phyloP scores from a whole-genome alignment of 2,113 vertebrate species.

The Vulpes vulpes region DNA sequence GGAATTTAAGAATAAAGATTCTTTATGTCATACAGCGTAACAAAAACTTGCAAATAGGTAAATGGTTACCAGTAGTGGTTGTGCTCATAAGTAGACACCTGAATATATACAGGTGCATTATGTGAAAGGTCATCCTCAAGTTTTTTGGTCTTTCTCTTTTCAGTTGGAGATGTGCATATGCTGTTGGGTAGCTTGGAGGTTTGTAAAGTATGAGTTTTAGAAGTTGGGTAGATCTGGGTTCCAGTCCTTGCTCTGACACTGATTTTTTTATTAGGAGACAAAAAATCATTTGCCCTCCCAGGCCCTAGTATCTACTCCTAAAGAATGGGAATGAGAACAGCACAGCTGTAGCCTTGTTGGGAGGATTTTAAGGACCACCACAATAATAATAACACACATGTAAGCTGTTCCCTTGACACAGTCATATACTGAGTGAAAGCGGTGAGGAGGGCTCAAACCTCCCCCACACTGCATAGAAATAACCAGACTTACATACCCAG shows the following conservation, averaged over 20 bases:
- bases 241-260: not conserved
- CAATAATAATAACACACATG: not conserved
- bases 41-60: not conserved
- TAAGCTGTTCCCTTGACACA: not conserved
- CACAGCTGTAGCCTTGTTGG: not conserved
- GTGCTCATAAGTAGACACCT: not conserved
- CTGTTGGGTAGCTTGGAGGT: not conserved
- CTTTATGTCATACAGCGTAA: not conserved
- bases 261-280: not conserved
- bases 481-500: not conserved
- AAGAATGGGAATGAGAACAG: not conserved
- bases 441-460: not conserved
- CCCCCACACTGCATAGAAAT: not conserved
- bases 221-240: not conserved
- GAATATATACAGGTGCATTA: not conserved
- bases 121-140: not conserved
- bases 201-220: not conserved
- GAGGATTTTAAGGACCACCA: not conserved
- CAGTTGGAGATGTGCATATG: not conserved
- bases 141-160: not conserved
- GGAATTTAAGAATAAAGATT: conserved; percentile 8
- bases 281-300: not conserved
- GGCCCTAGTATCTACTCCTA: not conserved
- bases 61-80: not conserved
- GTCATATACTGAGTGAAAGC: not conserved